These are phyloP conservation scores for Eilema caniola DNA, from an alignment of 2,888 invertebrate genomes.

Conservation along the genomic window DNA sequence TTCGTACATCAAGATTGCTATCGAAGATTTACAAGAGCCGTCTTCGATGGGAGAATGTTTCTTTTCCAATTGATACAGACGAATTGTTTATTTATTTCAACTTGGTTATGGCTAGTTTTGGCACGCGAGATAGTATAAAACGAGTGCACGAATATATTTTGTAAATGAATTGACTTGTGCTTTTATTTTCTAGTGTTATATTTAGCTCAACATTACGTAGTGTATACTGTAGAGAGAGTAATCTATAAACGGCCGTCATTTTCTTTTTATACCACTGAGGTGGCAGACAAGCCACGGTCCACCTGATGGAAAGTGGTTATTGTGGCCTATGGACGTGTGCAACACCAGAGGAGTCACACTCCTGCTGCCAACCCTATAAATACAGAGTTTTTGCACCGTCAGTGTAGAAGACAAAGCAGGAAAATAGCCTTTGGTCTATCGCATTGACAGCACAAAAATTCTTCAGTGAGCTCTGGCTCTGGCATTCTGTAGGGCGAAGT, in stretches of 20 bases:
- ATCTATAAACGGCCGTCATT: background rate
- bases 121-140: conserved; percentile 41
- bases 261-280: no score
- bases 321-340: no score
- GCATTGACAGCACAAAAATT: no score
- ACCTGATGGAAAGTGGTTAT: no score
- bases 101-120: conserved; percentile 54
- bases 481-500: no score
- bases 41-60: conserved; percentile 71
- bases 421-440: no score
- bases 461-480: no score
- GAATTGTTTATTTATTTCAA: conserved; percentile 76
- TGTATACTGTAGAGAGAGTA: background rate
- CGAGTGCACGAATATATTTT: conserved; percentile 26
- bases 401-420: no score
- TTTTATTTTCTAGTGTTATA: background rate
- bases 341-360: no score
- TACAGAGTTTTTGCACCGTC: no score
- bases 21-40: conserved; percentile 85
- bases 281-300: no score
- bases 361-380: no score
- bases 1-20: conserved; percentile 86
- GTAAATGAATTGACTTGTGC: background rate
- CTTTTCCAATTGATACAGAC: conserved; percentile 71
- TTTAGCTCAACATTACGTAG: background rate